Evolutionary conservation across 64 coral and sea anemone genomes (phyloP), one percentile per base, ranked within the genome.

Genomic region (Montipora cactus): DNA sequence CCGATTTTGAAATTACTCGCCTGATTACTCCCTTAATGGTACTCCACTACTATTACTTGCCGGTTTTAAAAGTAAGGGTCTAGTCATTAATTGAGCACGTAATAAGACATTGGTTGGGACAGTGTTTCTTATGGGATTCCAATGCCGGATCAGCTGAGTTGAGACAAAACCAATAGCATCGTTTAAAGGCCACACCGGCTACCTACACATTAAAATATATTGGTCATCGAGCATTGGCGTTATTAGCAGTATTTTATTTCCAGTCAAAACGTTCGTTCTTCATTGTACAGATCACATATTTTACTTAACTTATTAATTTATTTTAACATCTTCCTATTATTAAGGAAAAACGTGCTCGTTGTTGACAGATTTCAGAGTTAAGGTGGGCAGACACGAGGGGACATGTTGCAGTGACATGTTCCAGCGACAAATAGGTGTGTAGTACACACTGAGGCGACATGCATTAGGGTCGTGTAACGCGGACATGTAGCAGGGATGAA

Each of bases 281-380:
- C 20, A 18, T 11, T 47, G 61, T 70, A 71, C 81, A 69, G 59
- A 49, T 85, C 19, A 48, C 47, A 70, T 49, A 85, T 21, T 71
- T 86, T 47, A 69, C 13, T 71, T 50, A 4, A 10, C 5, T 51
- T 5, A 1, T 49, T 86, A 86, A 71, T 86, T 86, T 86, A 86
- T 86, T 86, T 72, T 49, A 11, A 71, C 7, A 7, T 28, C 66
- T 49, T 86, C 44, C 55, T 37, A 37, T 37, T 37, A 47, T 19
- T 18, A 86, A 49, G 18, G 67, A 47, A 68, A 20, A 71, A 86
- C 19, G 10, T 82, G 80, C 55, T 61, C 6, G 12, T 45, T 82
- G 22, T 64, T 67, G 5, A 67, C 45, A 67, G 81, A 83, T 64
- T 23, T 45, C 5, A 23, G 37, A 37, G 37, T 37, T 37, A 37